These are phyloP conservation scores for Zoanthus sociatus DNA, from an alignment of 92 coral and sea anemone genomes.

Conservation along the genomic window DNA sequence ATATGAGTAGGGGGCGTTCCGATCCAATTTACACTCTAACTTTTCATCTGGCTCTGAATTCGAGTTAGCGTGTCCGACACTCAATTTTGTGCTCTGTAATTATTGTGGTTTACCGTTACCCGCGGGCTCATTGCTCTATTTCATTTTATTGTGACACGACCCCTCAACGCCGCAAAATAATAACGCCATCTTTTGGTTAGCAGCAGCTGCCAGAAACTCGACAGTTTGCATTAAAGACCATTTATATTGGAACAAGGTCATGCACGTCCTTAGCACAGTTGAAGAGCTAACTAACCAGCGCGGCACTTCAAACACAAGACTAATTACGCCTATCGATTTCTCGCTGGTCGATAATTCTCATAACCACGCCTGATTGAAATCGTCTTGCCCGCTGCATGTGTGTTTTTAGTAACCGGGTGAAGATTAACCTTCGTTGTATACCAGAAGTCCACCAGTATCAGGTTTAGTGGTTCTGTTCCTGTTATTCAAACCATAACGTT, in stretches of 20 bases:
- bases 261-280: slow-evolving; percentile 10
- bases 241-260: slow-evolving; percentile 4
- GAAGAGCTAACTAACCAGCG: slow-evolving; percentile 69
- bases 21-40: slow-evolving; percentile 93
- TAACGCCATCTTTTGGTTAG: slow-evolving; percentile 25
- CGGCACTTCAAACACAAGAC: slow-evolving; percentile 94
- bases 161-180: slow-evolving; percentile 34
- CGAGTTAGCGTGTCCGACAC: slow-evolving; percentile 65
- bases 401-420: slow-evolving; percentile 47
- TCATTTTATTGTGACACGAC: slow-evolving; percentile 44
- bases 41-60: slow-evolving; percentile 82
- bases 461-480: background rate
- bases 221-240: slow-evolving; percentile 31
- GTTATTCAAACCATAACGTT: background rate
- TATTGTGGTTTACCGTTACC: slow-evolving; percentile 41
- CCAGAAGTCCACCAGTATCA: background rate
- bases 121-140: slow-evolving; percentile 26
- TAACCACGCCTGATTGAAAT: slow-evolving; percentile 90
- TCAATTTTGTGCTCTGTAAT: slow-evolving; percentile 80
- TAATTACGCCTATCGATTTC: slow-evolving; percentile 99
- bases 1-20: slow-evolving; percentile 94
- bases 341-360: slow-evolving; percentile 92
- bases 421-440: slow-evolving; percentile 15
- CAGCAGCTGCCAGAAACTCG: slow-evolving; percentile 34
- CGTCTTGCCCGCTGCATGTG: slow-evolving; percentile 76